Evolutionary conservation across 1,140 invertebrate genomes (phyloP).

Genomic region (Stenopsyche tienmushanensis): DNA sequence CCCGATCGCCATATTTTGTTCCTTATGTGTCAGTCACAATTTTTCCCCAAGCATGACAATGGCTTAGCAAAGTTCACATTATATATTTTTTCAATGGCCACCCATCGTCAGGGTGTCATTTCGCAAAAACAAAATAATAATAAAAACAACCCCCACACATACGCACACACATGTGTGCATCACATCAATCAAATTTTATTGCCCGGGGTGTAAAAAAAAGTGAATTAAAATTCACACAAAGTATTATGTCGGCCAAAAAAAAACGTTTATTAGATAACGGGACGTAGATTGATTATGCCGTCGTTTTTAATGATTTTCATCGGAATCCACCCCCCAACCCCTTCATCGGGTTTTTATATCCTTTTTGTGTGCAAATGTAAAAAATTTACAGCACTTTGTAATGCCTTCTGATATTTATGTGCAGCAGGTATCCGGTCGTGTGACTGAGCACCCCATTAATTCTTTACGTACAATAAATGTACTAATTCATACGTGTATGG

Average conservation of each 20-base stretch:
- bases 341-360: too few species aligned
- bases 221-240: constrained; percentile 14
- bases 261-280: constrained; percentile 24
- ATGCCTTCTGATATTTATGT: too few species aligned
- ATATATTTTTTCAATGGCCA: not conserved
- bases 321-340: too few species aligned
- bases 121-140: not conserved
- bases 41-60: not conserved
- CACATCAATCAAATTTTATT: constrained; percentile 23
- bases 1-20: too few species aligned
- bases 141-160: too few species aligned
- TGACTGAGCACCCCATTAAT: too few species aligned
- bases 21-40: not conserved
- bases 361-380: too few species aligned
- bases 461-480: too few species aligned
- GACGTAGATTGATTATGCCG: constrained; percentile 14
- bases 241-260: constrained; percentile 4
- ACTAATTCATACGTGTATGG: too few species aligned
- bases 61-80: not conserved
- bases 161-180: not conserved
- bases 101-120: not conserved
- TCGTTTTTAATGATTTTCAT: not conserved
- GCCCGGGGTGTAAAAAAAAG: not conserved
- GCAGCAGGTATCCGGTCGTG: too few species aligned
- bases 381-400: too few species aligned